Base-by-base conservation (phyloP, 2,797 vertebrate species). In the Erpetoichthys calabaricus region DNA sequence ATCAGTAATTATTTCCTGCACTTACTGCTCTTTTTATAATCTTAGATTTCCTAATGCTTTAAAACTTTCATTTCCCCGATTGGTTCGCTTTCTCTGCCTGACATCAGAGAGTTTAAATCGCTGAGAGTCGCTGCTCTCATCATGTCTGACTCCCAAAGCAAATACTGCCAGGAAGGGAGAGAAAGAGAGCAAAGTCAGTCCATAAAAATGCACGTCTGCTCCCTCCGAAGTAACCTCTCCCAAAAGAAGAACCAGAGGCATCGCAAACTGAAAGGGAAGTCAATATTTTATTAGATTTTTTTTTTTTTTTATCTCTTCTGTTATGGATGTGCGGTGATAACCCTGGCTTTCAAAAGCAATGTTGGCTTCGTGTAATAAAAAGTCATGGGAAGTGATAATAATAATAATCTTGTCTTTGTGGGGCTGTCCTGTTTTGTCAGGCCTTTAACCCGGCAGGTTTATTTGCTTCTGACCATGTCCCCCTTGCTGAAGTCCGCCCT, bases 121-220 rank as follows among this genome's bases (percentile, higher is more conserved):
- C 51, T 44, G 42, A 41, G 44, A 45, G 62, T 71, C 61, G 65
- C 63, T 55, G 52, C 59, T 57, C 60, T 73, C 67, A 71, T 69
- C 71, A 61, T 69, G 70, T 56, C 57, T 72, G 58, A 47, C 57
- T 65, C 63, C 60, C 57, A 71, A 69, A 59, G 67, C 63, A 68
- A 59, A 60, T 47, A 56, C 67, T 74, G 69, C 74, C 76, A 75
- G 67, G 52, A 59, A 81, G 80, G 80, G 86, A 86, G 77, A 71
- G 82, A 81, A 73, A 82, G 78, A 80, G 77, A 69, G 69, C 69
- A 68, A 71, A 66, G 59, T 70, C 65, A 64, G 75, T 73, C 66
- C 66, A 64, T 75, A 78, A 70, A 73, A 25, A 65, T 70, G 70
- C 76, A 70, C 75, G 73, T 70, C 67, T 66, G 67, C 70, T 76